Percentiles rank a stretch among this genome's conserved stretches.
These are phyloP conservation scores for Meganola albula DNA, from an alignment of 2,888 invertebrate genomes.

Conservation along the genomic window DNA sequence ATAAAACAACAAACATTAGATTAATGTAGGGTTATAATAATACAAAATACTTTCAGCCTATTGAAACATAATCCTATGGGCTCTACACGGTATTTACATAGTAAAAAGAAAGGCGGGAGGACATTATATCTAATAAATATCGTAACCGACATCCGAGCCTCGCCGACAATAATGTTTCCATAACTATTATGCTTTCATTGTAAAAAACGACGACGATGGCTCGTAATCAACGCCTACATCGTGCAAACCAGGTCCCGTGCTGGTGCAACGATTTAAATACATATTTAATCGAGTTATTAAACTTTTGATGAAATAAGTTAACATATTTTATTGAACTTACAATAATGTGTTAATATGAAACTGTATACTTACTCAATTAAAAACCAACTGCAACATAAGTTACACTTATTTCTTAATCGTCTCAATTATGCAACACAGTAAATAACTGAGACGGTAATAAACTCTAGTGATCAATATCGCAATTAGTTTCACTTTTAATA, in stretches of 20 bases:
- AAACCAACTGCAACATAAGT: no score
- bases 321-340: no score
- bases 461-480: slow-evolving; percentile 27
- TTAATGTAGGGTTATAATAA: slow-evolving; percentile 69
- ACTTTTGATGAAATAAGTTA: no score
- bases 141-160: slow-evolving; percentile 31
- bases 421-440: no score
- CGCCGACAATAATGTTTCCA: no score
- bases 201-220: no score
- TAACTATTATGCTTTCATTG: no score
- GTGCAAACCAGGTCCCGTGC: slow-evolving; percentile 38
- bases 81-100: slow-evolving; percentile 71
- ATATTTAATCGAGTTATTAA: no score
- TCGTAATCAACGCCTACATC: no score
- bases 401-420: no score
- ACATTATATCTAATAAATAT: slow-evolving; percentile 43
- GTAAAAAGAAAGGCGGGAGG: slow-evolving; percentile 57
- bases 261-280: slow-evolving; percentile 34
- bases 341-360: no score
- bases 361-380: no score
- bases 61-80: slow-evolving; percentile 69
- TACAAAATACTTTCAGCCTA: slow-evolving; percentile 76
- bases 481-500: slow-evolving; percentile 6
- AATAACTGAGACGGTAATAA: slow-evolving; percentile 24
- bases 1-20: slow-evolving; percentile 37